These are phyloP conservation scores for Prorops nasuta DNA, from an alignment of 1,140 invertebrate genomes.

Conservation along the genomic window DNA sequence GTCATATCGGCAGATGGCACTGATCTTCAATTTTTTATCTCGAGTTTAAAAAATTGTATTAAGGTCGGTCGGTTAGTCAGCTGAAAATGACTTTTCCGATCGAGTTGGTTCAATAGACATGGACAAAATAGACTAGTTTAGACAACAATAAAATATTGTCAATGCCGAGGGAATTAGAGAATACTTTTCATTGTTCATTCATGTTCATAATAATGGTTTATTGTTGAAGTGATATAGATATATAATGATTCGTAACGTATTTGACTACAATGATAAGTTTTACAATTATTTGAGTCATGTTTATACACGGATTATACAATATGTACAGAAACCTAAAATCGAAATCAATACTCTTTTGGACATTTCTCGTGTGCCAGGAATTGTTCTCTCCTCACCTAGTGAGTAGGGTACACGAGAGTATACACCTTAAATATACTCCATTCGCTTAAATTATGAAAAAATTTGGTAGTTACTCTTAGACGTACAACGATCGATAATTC, in stretches of 20 bases:
- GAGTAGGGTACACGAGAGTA: constrained; percentile 6
- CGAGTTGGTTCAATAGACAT: no score
- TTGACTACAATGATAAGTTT: constrained; percentile 54
- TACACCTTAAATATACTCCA: background rate
- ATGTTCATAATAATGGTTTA: constrained; percentile 56
- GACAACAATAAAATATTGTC: no score
- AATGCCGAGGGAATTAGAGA: no score
- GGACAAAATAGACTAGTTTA: no score
- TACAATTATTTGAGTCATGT: constrained; percentile 52
- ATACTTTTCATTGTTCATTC: no score
- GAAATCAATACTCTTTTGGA: constrained; percentile 12
- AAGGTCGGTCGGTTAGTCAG: no score
- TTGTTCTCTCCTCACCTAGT: background rate
- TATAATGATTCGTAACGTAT: constrained; percentile 57
- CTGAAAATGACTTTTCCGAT: no score
- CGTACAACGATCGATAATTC: background rate
- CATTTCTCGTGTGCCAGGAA: constrained; percentile 11
- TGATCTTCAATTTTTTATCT: no score
- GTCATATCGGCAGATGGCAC: no score
- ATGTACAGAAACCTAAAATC: constrained; percentile 51
- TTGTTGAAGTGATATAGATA: constrained; percentile 56
- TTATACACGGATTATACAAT: constrained; percentile 59
- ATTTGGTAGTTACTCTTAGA: background rate
- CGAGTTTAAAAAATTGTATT: no score
- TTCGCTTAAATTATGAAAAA: background rate